Evolutionary conservation across 2,888 invertebrate species (phyloP), one percentile per base, ranked within the genome.

Genomic region (Chrysomela aeneicollis): DNA sequence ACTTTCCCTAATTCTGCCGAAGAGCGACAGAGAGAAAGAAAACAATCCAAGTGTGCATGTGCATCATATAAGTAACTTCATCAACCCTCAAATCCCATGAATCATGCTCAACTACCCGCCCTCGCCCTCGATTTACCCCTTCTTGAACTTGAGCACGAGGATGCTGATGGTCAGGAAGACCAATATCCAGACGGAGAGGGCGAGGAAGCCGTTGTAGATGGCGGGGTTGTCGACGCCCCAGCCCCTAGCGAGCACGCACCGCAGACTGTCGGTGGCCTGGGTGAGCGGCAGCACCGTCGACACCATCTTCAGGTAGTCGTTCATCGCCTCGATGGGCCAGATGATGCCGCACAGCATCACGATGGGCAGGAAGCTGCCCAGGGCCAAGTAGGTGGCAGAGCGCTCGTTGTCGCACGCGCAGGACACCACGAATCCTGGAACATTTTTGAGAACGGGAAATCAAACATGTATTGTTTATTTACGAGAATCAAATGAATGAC

Each of bases 321-420:
- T 94, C 93, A 97, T 97, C 46, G 92, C 95, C 86, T 97, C 94
- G 67, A 95, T 87, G 0, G 97, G 97, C 97, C 97, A 97, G 73
- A 97, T 92, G 66, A 97, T 94, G 55, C 94, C 94, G 73, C 94
- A 94, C 4, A 94, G 82, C 88, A 94, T 87, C 18, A 94, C 90
- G 81, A 94, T 92, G 1, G 94, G 94, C 66, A 94, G 81, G 81
- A 94, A 94, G 0, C 93, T 93, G 0, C 94, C 94, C 82, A 94
- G 86, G 0, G 94, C 93, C 76, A 94, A 83, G 77, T 94, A 94
- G 0, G 94, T 94, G 0, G 94, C 94, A 0, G 92, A 92, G 66
- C 93, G 86, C 78, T 94, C 94, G 4, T 89, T 92, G 58, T 93
- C 93, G 72, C 92, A 92, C 6, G 89, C 82, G 69, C 91, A 91